phyloP scores from a whole-genome alignment of 2,888 invertebrate genomes.

The Acanthoscelides obtectus region DNA sequence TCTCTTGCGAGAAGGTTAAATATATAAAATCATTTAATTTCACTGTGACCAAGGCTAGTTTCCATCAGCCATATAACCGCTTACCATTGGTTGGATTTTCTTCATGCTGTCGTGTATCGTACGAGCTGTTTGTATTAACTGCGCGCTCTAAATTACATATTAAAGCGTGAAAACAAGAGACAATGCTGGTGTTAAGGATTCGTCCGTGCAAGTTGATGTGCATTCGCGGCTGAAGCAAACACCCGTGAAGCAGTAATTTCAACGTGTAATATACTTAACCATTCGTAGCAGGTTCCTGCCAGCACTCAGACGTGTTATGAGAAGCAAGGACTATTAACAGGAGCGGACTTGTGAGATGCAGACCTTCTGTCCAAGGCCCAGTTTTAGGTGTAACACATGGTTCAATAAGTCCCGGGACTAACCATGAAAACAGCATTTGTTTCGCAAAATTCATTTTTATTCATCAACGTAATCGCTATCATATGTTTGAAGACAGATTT shows the following conservation, averaged over 20 bases:
- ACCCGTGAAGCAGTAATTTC: slow-evolving; percentile 1
- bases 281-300: background rate
- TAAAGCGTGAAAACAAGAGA: background rate
- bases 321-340: background rate
- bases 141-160: background rate
- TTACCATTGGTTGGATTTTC: no score
- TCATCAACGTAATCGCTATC: no score
- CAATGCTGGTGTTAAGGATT: background rate
- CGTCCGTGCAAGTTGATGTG: background rate
- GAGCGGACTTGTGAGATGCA: background rate
- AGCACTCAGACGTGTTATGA: background rate
- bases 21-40: no score
- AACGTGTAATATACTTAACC: slow-evolving; percentile 1
- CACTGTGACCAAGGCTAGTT: no score
- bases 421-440: no score
- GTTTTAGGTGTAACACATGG: no score
- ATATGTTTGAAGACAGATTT: no score
- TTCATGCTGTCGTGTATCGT: background rate
- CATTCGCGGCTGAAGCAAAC: background rate
- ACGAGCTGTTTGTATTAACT: background rate
- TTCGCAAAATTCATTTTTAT: no score
- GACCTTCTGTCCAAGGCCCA: background rate
- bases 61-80: no score
- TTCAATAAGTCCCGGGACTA: no score
- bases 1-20: no score